Percentiles rank a stretch among this genome's conserved stretches.
These are phyloP conservation scores for Uloborus diversus DNA, from an alignment of 1,140 invertebrate species.

Conservation along the genomic window DNA sequence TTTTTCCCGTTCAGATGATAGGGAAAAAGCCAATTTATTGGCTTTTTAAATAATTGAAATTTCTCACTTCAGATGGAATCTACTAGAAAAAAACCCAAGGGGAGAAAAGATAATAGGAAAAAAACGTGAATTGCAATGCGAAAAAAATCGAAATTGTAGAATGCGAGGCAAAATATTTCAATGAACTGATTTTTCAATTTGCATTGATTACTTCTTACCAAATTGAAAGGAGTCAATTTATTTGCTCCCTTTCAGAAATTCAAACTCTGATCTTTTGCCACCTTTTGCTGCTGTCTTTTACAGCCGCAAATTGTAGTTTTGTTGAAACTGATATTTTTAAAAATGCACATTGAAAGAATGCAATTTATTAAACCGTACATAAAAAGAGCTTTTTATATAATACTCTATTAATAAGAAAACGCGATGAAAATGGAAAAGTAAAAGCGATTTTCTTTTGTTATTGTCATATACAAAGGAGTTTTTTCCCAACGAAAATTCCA, in stretches of 20 bases:
- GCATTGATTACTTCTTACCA: slow-evolving; percentile 37
- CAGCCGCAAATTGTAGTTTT: no score
- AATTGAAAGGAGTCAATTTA: slow-evolving; percentile 45
- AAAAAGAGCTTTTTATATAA: no score
- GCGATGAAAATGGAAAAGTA: no score
- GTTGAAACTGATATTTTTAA: no score
- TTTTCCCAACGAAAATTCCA: no score
- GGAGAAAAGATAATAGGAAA: background rate
- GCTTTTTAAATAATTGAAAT: slow-evolving; percentile 56
- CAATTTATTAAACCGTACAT: no score
- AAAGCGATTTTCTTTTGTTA: no score
- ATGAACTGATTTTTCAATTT: slow-evolving; percentile 54
- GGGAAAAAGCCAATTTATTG: slow-evolving; percentile 47
- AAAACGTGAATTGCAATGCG: background rate
- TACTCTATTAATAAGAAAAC: no score
- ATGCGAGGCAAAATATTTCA: slow-evolving; percentile 29
- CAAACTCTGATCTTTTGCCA: background rate
- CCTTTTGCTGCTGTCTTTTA: background rate
- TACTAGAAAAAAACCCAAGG: background rate
- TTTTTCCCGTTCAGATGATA: background rate
- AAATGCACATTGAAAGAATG: no score
- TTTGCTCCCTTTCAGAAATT: background rate
- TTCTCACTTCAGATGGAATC: background rate
- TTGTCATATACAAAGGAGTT: no score
- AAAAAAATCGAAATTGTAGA: background rate